Conservation (phyloP, 2,888 invertebrate genomes). For the Polydrusus tereticollis region DNA sequence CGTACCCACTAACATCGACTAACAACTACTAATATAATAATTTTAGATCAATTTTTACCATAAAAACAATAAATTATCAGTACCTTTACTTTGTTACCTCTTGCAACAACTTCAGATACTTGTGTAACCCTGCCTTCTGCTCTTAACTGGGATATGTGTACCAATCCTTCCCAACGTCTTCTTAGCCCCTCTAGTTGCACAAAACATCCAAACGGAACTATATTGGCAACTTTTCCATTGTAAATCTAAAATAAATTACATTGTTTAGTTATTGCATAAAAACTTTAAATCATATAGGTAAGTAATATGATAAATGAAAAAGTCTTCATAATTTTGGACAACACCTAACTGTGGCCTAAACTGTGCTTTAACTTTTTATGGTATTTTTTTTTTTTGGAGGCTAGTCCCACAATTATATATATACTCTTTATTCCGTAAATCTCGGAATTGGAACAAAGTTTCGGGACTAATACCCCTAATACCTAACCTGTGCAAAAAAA, state of each 20-base stretch:
- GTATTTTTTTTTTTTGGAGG: too few relatives aligned
- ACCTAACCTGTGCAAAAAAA: too few relatives aligned
- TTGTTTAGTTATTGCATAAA: too few relatives aligned
- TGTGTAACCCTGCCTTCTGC: slow-evolving; percentile 94
- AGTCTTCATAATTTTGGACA: not conserved
- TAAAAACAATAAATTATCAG: not conserved
- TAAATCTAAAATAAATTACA: slow-evolving; percentile 82
- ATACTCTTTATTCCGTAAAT: too few relatives aligned
- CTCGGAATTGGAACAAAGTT: too few relatives aligned
- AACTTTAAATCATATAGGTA: too few relatives aligned
- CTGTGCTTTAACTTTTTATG: not conserved
- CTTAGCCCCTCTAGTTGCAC: slow-evolving; percentile 93
- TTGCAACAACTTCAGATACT: slow-evolving; percentile 87
- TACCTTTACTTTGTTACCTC: slow-evolving; percentile 91
- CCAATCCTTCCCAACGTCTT: slow-evolving; percentile 93
- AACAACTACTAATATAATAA: not conserved
- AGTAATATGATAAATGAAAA: not conserved
- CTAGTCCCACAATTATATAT: too few relatives aligned
- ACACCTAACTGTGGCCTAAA: not conserved
- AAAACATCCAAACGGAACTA: slow-evolving; percentile 98
- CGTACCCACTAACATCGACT: too few relatives aligned
- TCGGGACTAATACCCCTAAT: too few relatives aligned
- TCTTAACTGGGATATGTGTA: slow-evolving; percentile 95
- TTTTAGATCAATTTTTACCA: slow-evolving; percentile 47
- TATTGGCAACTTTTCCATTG: slow-evolving; percentile 92